Percentiles rank a stretch among this genome's conserved stretches.
phyloP scores from a whole-genome alignment of 2,113 vertebrate genomes.

The Cinclus cinclus region DNA sequence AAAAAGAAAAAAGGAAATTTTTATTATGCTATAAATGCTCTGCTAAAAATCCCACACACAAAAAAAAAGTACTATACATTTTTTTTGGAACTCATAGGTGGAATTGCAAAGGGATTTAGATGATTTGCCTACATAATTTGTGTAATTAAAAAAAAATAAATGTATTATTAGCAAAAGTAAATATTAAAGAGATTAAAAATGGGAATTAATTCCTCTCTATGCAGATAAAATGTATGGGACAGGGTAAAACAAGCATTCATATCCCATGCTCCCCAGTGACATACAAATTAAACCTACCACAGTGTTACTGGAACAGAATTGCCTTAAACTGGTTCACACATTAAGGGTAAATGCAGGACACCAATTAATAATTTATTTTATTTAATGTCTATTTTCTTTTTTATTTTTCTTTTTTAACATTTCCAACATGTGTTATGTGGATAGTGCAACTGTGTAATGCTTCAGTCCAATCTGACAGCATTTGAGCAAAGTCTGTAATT shows the following conservation, averaged over 20 bases:
- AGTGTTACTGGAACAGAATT: background rate
- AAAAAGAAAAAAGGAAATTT: background rate
- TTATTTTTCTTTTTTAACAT: background rate
- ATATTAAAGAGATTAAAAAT: background rate
- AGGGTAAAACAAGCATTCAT: background rate
- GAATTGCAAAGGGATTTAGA: background rate
- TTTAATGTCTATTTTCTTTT: background rate
- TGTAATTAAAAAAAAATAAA: background rate
- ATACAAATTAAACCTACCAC: background rate
- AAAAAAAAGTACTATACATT: background rate
- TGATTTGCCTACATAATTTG: background rate
- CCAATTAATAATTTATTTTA: background rate
- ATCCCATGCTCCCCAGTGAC: background rate
- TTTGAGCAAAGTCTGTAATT: constrained; percentile 19
- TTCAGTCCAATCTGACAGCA: background rate
- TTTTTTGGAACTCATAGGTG: background rate
- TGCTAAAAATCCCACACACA: background rate
- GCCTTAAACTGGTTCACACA: background rate
- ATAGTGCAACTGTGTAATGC: background rate
- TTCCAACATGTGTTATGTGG: background rate
- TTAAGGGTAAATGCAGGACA: background rate
- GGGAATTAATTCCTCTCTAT: background rate
- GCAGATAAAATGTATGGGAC: background rate
- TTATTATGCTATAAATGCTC: constrained; percentile 27
- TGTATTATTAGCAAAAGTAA: background rate